A percentile compares a stretch with the other conserved stretches of the same genome.
These are phyloP conservation scores for Lytechinus variegatus DNA, from an alignment of 35 echinoderm and acorn worm genomes.

Conservation along the genomic window DNA sequence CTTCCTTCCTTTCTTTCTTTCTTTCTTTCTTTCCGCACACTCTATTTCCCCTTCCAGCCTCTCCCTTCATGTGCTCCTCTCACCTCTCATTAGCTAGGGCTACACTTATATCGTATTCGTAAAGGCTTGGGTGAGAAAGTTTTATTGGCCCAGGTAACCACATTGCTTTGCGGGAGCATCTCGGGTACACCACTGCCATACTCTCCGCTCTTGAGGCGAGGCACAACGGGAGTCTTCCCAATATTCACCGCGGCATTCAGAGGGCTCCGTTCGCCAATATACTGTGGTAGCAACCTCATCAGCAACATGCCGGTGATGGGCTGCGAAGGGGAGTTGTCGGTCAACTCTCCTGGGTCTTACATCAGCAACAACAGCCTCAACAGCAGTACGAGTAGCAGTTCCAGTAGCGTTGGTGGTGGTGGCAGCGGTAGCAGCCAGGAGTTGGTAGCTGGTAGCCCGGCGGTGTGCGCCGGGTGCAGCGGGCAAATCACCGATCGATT, in stretches of 20 bases:
- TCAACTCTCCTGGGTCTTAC: background rate
- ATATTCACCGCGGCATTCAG: background rate
- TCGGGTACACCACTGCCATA: background rate
- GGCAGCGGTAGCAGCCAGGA: background rate
- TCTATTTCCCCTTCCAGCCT: no score
- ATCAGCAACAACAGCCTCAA: background rate
- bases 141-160: background rate
- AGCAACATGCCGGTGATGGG: conserved; percentile 36
- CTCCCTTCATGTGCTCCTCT: no score
- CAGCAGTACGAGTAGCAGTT: background rate
- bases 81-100: no score
- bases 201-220: background rate
- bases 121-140: background rate
- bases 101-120: no score
- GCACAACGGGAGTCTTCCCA: background rate
- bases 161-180: background rate
- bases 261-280: background rate
- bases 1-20: no score
- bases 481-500: conserved; percentile 86
- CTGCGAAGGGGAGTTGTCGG: background rate
- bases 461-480: conserved; percentile 85
- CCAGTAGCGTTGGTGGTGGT: background rate
- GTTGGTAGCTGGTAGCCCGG: conserved; percentile 32
- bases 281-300: background rate
- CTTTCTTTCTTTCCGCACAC: no score